phyloP scores from a whole-genome alignment of 1,140 invertebrate species.

The silkworm (Bombyx mori) region ASM3026992v2 NC_085124.1:5302001-5302500 shows the following conservation, averaged over 20 bases:
- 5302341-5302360: slow-evolving; percentile 35
- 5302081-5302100: not conserved
- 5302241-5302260: slow-evolving; percentile 66
- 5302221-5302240: slow-evolving; percentile 60
- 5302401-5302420: too few species aligned
- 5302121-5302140: slow-evolving; percentile 25
- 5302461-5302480: too few species aligned
- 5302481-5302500: too few species aligned
- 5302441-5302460: too few species aligned
- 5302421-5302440: too few species aligned
- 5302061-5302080: not conserved
- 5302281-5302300: slow-evolving; percentile 62
- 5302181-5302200: slow-evolving; percentile 66
- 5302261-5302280: slow-evolving; percentile 60
- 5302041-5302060: not conserved
- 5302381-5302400: too few species aligned
- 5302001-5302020: too few species aligned
- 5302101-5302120: not conserved
- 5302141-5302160: slow-evolving; percentile 62
- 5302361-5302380: too few species aligned
- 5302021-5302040: too few species aligned
- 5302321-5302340: slow-evolving; percentile 64
- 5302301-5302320: slow-evolving; percentile 66
- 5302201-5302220: slow-evolving; percentile 45
- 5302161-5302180: slow-evolving; percentile 54